Conservation (phyloP, 2,113 vertebrate species). For the Thalassarche chlororhynchos region DNA sequence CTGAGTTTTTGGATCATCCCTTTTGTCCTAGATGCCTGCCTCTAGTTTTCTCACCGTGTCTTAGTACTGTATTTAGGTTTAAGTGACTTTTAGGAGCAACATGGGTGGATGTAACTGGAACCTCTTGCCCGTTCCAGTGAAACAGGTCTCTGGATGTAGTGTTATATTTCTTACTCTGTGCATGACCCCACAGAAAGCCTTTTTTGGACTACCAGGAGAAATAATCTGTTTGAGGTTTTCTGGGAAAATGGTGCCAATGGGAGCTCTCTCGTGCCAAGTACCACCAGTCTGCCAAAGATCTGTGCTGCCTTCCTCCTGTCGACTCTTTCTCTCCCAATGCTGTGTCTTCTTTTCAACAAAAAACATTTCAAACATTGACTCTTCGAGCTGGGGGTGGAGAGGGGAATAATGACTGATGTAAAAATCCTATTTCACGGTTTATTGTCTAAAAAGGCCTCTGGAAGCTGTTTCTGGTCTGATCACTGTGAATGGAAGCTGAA, state of each 20-base stretch:
- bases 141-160: not conserved
- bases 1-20: slow-evolving; percentile 31
- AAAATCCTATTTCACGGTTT: slow-evolving; percentile 48
- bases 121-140: not conserved
- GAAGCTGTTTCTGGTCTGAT: slow-evolving; percentile 13
- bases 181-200: not conserved
- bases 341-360: not conserved
- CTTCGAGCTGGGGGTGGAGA: not conserved
- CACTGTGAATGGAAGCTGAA: slow-evolving; percentile 38
- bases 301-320: slow-evolving; percentile 32
- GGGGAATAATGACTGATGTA: slow-evolving; percentile 23
- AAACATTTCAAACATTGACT: not conserved
- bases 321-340: not conserved
- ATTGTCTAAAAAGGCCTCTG: slow-evolving; percentile 46
- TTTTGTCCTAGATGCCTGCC: slow-evolving; percentile 7
- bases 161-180: not conserved
- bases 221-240: slow-evolving; percentile 43
- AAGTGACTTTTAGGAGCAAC: not conserved
- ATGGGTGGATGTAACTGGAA: not conserved
- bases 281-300: slow-evolving; percentile 32
- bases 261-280: slow-evolving; percentile 39
- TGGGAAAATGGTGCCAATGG: slow-evolving; percentile 23
- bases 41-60: not conserved
- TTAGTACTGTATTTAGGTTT: not conserved
- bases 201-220: slow-evolving; percentile 8